A percentile compares a stretch with the other conserved stretches of the same genome.
phyloP scores from a whole-genome alignment of 2,113 vertebrate species.

The Rhizomys pruinosus region DNA sequence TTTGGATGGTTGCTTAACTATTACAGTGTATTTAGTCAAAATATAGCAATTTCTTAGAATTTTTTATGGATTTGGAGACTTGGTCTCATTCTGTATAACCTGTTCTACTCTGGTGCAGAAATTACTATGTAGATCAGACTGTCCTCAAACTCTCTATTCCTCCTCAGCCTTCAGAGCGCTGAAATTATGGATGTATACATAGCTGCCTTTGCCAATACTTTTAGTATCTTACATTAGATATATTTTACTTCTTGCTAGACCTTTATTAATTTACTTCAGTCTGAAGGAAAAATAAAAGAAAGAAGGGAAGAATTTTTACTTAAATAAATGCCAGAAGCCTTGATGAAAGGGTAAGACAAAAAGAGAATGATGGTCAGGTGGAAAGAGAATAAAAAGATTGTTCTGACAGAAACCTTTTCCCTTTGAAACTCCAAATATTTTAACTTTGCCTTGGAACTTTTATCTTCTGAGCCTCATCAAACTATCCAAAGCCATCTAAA shows the following conservation, averaged over 20 bases:
- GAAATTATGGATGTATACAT: background rate
- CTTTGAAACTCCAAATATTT: slow-evolving; percentile 43
- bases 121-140: background rate
- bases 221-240: background rate
- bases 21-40: background rate
- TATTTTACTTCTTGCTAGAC: slow-evolving; percentile 35
- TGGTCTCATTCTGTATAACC: background rate
- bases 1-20: background rate
- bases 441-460: slow-evolving; percentile 2
- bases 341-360: background rate
- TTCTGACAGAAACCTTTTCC: background rate
- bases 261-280: slow-evolving; percentile 33
- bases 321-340: background rate
- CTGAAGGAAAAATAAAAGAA: background rate
- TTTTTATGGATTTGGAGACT: background rate
- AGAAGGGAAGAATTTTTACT: background rate
- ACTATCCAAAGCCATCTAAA: slow-evolving; percentile 3
- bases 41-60: background rate
- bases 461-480: background rate
- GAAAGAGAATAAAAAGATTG: background rate
- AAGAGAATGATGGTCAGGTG: background rate
- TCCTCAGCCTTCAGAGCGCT: background rate
- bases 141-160: background rate
- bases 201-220: background rate
- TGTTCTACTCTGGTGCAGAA: accelerated